Evolutionary conservation across 2,888 invertebrate species (phyloP).

Genomic region (Platycnemis pennipes): DNA sequence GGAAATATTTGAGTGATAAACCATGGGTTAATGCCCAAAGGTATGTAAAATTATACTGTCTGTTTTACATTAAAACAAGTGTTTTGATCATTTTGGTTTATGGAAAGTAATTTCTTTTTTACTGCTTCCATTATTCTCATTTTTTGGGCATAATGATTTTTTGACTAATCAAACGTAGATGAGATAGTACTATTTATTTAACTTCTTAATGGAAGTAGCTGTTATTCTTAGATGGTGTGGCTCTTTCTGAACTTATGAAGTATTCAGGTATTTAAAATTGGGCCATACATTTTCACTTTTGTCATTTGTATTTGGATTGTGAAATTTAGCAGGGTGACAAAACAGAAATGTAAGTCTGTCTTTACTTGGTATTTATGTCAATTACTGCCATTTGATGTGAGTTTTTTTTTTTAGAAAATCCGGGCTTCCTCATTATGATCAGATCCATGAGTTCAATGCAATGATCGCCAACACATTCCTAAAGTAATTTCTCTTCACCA

Average conservation of each 20-base stretch:
- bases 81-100: not conserved
- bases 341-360: not conserved
- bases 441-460: not conserved
- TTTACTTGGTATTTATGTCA: conserved; percentile 50
- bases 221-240: not conserved
- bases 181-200: not conserved
- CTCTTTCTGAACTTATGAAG: not conserved
- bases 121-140: not conserved
- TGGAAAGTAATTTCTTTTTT: not conserved
- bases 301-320: not conserved
- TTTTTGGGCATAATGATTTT: not conserved
- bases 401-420: conserved; percentile 53
- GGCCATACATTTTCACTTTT: not conserved
- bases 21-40: not conserved
- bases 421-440: conserved; percentile 55
- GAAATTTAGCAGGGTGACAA: conserved; percentile 5
- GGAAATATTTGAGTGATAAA: not conserved
- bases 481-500: too few species aligned
- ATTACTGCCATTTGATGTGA: conserved; percentile 65
- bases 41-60: not conserved
- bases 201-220: not conserved
- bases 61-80: not conserved
- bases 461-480: not conserved
- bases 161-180: not conserved
- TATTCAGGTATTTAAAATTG: not conserved